phyloP scores from a whole-genome alignment of 2,888 invertebrate genomes.

The Phengaris arion region DNA sequence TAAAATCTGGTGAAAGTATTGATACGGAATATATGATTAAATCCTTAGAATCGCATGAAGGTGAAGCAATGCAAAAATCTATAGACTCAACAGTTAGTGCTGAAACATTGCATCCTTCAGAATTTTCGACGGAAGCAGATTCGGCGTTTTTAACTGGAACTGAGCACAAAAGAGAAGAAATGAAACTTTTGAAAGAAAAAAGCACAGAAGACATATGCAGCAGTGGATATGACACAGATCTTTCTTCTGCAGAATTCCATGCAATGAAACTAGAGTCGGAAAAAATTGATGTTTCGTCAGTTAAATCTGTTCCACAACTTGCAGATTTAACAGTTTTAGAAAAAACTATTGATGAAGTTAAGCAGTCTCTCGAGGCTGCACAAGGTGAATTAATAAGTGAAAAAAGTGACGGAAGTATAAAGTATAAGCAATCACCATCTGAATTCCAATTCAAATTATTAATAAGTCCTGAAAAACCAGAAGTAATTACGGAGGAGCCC shows the following conservation, averaged over 20 bases:
- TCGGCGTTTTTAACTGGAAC: slow-evolving; percentile 73
- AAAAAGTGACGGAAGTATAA: slow-evolving; percentile 81
- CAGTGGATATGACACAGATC: slow-evolving; percentile 83
- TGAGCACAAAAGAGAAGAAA: slow-evolving; percentile 68
- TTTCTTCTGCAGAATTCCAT: slow-evolving; percentile 82
- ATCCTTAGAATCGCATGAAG: slow-evolving; percentile 75
- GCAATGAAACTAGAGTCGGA: slow-evolving; percentile 75
- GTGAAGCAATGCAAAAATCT: slow-evolving; percentile 73
- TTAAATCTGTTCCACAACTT: slow-evolving; percentile 73
- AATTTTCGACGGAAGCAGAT: slow-evolving; percentile 75
- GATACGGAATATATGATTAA: slow-evolving; percentile 76
- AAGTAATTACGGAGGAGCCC: slow-evolving; percentile 80
- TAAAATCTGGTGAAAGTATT: slow-evolving; percentile 74
- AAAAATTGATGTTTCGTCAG: slow-evolving; percentile 72
- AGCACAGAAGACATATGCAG: slow-evolving; percentile 84
- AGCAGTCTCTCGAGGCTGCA: slow-evolving; percentile 84
- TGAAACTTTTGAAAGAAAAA: slow-evolving; percentile 71
- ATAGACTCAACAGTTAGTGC: slow-evolving; percentile 76
- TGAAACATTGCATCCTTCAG: slow-evolving; percentile 74
- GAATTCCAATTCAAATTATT: slow-evolving; percentile 85
- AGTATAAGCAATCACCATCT: slow-evolving; percentile 85
- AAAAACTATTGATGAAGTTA: slow-evolving; percentile 85
- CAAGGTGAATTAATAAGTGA: slow-evolving; percentile 84
- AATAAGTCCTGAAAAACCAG: slow-evolving; percentile 75
- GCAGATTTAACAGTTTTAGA: slow-evolving; percentile 80